Evolutionary conservation across 2,113 vertebrate genomes (phyloP), one percentile per base, ranked within the genome.

Genomic region (Dunckerocampus dactyliophorus): DNA sequence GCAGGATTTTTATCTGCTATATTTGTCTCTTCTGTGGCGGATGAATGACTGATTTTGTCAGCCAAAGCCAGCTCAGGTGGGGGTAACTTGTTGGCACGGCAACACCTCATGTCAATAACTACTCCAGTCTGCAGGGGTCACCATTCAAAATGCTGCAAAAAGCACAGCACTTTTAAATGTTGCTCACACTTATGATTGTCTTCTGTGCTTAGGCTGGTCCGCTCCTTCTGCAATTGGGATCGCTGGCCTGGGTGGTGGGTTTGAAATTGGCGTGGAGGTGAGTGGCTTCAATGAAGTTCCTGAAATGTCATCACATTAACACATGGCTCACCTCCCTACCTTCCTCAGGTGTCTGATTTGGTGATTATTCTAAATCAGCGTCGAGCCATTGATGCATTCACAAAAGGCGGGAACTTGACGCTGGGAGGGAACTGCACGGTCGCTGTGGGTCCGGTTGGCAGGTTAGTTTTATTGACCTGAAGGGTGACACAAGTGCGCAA

Each of bases 191-290:
- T 3, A 8, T 8, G 31, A 8, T 34, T 60, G 13, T 14, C 51
- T 19, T 70, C 11, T 66, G 48, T 55, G 3, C 55, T 39, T 51
- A 98, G 97, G 88, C 1, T 98, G 97, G 97, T 99, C 97, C 4
- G 95, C 96, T 16, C 97, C 96, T 8, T 95, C 97, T 20, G 97
- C 96, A 74, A 95, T 99, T 45, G 97, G 95, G 5, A 96, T 98
- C 28, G 97, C 97, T 20, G 97, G 97, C 16, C 90, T 99, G 20
- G 97, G 97, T 31, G 97, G 95, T 81, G 97, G 97, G 72, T 98
- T 99, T 70, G 95, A 99, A 84, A 92, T 98, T 15, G 97, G 97
- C 51, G 91, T 98, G 59, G 97, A 99, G 93, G 97, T 97, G 81
- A 74, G 92, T 12, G 8, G 1, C 20, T 52, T 43, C n/a, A 14